phyloP scores from a whole-genome alignment of 2,797 vertebrate genomes.

The Limosa lapponica region DNA sequence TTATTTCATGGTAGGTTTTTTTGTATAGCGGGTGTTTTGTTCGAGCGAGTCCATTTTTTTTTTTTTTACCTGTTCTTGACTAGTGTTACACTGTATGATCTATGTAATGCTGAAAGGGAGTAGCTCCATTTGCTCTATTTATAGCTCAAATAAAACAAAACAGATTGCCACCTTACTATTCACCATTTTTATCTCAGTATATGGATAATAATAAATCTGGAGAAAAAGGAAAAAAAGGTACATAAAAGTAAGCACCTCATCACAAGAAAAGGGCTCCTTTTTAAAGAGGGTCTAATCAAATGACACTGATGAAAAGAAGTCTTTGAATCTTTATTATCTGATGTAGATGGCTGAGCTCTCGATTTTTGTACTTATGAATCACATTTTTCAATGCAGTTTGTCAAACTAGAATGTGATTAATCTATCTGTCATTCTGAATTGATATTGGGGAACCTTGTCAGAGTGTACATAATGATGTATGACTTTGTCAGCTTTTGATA shows the following conservation, averaged over 20 bases:
- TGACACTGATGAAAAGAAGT: slow-evolving; percentile 20
- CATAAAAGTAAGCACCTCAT: neutral
- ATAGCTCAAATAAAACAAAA: neutral
- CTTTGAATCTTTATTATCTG: slow-evolving; percentile 46
- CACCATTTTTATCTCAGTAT: neutral
- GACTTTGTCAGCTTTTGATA: slow-evolving; percentile 44
- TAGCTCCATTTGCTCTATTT: neutral
- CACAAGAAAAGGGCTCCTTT: neutral
- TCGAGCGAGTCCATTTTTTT: neutral
- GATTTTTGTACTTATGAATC: slow-evolving; percentile 14
- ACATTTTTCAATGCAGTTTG: slow-evolving; percentile 47
- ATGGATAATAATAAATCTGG: neutral
- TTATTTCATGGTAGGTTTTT: neutral
- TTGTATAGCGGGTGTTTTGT: neutral
- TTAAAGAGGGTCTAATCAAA: neutral
- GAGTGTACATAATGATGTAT: slow-evolving; percentile 54
- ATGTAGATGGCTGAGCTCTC: slow-evolving; percentile 29
- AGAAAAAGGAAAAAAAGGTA: neutral
- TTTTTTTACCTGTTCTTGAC: neutral
- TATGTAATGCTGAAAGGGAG: neutral
- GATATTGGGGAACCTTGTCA: slow-evolving; percentile 32
- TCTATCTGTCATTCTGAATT: slow-evolving; percentile 62
- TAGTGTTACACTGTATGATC: neutral
- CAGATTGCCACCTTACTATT: neutral
- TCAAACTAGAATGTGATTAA: slow-evolving; percentile 57